Base-by-base conservation (phyloP, 2,113 vertebrate species). In the Cyanistes caeruleus region DNA sequence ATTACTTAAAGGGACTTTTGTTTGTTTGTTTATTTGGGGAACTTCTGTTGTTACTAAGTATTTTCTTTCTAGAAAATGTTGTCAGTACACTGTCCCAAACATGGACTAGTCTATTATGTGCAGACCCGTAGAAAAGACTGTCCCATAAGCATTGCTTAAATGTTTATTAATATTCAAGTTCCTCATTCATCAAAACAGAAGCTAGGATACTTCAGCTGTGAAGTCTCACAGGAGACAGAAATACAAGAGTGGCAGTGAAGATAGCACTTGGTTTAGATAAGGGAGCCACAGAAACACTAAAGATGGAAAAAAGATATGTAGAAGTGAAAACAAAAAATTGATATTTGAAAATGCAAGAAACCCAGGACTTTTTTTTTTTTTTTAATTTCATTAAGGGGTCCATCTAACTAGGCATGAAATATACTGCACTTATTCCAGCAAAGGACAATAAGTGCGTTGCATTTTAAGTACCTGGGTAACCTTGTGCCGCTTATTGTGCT, bases 281-380 rank as follows among this genome's bases (percentile, higher is more conserved):
- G 9, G 15, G 60, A 78, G 16, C 5, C 24, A 39, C 8, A 52
- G 33, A 73, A 86, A 31, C 0, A 2, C 20, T 22, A 60, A 80
- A 31, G 8, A 44, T 2, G 5, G 1, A 0, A 6, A 18, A 58
- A 55, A 4, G 1, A 13, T 43, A 59, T 41, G 19, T 59, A 35
- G 24, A 70, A 60, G 8, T 46, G 18, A 85, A 82, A 94, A 18
- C 19, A 60, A 91, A 24, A 63, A 52, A 49, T 3, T 46, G 9
- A 10, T 22, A 28, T 69, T 52, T 12, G 7, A 87, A 60, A 44
- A 60, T 19, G 11, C 22, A 44, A 46, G 33, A 52, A 44, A 33
- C 22, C 21, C 23, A 37, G 17, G 30, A 10, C 15, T 8, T 25
- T 8, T 25, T 8, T 49, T 68, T 70, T 44, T 22, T 39, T 60